phyloP scores from a whole-genome alignment of 2,888 invertebrate genomes.

The Camponotus fellah region DNA sequence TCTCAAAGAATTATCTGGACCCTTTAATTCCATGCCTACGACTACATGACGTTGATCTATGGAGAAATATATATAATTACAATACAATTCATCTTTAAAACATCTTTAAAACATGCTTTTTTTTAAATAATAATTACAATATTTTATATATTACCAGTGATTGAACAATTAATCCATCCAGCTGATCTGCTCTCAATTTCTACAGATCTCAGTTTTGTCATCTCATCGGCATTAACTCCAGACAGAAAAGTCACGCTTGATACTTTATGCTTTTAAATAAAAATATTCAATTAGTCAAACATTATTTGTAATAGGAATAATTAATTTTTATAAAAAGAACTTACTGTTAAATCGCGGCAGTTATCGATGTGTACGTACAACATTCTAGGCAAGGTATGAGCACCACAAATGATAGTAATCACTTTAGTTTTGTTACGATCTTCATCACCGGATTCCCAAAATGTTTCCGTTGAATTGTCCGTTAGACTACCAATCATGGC shows the following conservation, averaged over 20 bases:
- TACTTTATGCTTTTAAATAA: slow-evolving; percentile 92
- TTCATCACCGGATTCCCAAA: slow-evolving; percentile 99
- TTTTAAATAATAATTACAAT: slow-evolving; percentile 4
- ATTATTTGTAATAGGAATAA: background rate
- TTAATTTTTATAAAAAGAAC: slow-evolving; percentile 71
- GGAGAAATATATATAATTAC: background rate
- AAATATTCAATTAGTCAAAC: slow-evolving; percentile 76
- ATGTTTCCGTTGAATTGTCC: slow-evolving; percentile 98
- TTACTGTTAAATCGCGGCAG: slow-evolving; percentile 95
- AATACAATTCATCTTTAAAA: background rate
- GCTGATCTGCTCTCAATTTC: slow-evolving; percentile 95
- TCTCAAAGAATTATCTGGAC: slow-evolving; percentile 96
- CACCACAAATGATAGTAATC: slow-evolving; percentile 90
- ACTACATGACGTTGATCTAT: slow-evolving; percentile 87
- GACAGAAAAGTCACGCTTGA: slow-evolving; percentile 94
- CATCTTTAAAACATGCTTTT: background rate
- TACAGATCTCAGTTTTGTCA: slow-evolving; percentile 92
- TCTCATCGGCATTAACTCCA: slow-evolving; percentile 93
- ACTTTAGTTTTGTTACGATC: slow-evolving; percentile 97
- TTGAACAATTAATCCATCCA: slow-evolving; percentile 96
- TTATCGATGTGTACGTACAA: slow-evolving; percentile 98
- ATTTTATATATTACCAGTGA: slow-evolving; percentile 88
- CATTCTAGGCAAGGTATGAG: slow-evolving; percentile 90
- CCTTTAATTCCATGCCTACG: slow-evolving; percentile 94
- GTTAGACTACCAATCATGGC: slow-evolving; percentile 97